Conservation (phyloP, 2,797 vertebrate genomes). For the Potorous gilbertii region DNA sequence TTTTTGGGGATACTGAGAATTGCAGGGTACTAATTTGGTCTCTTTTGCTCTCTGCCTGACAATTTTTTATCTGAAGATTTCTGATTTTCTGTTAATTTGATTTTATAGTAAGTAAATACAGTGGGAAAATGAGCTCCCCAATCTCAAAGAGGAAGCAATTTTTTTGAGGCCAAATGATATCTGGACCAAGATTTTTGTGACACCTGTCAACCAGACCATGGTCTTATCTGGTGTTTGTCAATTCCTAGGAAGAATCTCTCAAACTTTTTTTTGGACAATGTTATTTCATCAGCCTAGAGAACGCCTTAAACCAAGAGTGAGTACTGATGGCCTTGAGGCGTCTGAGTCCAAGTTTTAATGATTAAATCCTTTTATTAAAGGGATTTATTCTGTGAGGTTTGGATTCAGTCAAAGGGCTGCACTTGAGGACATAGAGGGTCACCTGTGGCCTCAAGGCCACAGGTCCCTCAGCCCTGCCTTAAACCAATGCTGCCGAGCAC, state of each 20-base stretch:
- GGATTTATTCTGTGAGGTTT: too few relatives aligned
- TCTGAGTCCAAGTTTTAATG: too few relatives aligned
- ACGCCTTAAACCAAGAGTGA: too few relatives aligned
- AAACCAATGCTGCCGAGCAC: not conserved
- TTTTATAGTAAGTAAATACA: not conserved
- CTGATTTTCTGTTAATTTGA: not conserved
- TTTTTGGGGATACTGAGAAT: not conserved
- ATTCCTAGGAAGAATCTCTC: not conserved
- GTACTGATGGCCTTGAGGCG: too few relatives aligned
- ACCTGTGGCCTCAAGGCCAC: too few relatives aligned
- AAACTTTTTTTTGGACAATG: not conserved
- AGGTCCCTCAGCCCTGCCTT: too few relatives aligned
- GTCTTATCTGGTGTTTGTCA: not conserved
- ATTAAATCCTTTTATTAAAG: too few relatives aligned
- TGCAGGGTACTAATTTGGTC: not conserved
- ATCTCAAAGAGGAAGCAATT: not conserved
- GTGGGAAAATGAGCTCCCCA: not conserved
- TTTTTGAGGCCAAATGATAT: not conserved
- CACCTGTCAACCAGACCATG: not conserved
- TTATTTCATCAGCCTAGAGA: not conserved
- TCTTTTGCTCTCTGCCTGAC: constrained; percentile 7
- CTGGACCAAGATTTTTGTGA: not conserved
- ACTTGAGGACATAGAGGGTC: too few relatives aligned
- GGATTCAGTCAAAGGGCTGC: too few relatives aligned
- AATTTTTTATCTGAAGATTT: not conserved